Conservation (phyloP, 2,888 invertebrate genomes). For the Coecobrya sp. region DNA sequence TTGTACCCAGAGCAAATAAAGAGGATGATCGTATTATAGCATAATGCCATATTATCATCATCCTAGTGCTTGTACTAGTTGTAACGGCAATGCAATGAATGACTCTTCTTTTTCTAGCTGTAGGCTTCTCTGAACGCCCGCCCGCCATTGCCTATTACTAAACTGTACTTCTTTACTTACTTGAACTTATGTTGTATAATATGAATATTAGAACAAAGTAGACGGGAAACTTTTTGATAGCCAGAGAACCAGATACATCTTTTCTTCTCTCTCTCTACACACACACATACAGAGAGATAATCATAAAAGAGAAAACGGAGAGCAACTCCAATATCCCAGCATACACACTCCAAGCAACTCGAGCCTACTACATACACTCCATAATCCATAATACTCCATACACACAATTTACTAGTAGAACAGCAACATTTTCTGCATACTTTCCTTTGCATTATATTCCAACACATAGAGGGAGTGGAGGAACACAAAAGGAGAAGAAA, state of each 20-base stretch:
- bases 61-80: background rate
- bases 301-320: background rate
- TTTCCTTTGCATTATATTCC: background rate
- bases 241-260: no score
- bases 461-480: background rate
- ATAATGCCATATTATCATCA: background rate
- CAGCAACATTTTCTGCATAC: slow-evolving; percentile 47
- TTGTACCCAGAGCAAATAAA: background rate
- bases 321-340: background rate
- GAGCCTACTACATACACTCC: background rate
- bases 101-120: background rate
- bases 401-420: slow-evolving; percentile 24
- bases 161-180: background rate
- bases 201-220: background rate
- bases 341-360: background rate
- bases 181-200: background rate
- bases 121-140: background rate
- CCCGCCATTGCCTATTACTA: background rate
- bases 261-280: no score
- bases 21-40: background rate
- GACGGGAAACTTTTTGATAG: no score
- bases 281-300: no score
- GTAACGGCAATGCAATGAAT: background rate
- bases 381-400: background rate
- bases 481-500: slow-evolving; percentile 4